A percentile compares a stretch with the other conserved stretches of the same genome.
phyloP scores from a whole-genome alignment of 2,888 invertebrate genomes.

The Plagodis pulveraria region DNA sequence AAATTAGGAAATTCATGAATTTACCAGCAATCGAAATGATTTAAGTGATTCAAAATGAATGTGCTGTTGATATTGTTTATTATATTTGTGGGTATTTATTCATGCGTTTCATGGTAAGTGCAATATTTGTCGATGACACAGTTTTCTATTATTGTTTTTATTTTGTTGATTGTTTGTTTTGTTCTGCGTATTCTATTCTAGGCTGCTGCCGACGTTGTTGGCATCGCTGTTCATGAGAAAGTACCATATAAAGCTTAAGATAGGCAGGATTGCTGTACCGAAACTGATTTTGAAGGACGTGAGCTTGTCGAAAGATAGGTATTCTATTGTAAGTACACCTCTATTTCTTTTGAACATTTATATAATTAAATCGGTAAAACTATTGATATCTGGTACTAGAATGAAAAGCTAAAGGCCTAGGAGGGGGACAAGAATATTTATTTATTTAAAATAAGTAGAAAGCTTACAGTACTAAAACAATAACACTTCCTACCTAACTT shows the following conservation, averaged over 20 bases:
- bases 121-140: conserved; percentile 41
- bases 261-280: conserved; percentile 92
- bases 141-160: conserved; percentile 61
- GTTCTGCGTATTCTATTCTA: conserved; percentile 55
- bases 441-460: too few relatives aligned
- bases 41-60: conserved; percentile 64
- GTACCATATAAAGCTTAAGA: conserved; percentile 91
- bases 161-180: conserved; percentile 53
- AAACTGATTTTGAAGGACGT: conserved; percentile 93
- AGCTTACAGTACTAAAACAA: too few relatives aligned
- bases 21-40: conserved; percentile 44
- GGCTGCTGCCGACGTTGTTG: conserved; percentile 91
- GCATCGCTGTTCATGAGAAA: conserved; percentile 93
- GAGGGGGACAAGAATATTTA: too few relatives aligned
- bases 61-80: conserved; percentile 64
- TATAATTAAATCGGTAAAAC: too few relatives aligned
- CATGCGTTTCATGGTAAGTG: conserved; percentile 86
- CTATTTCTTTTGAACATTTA: too few relatives aligned
- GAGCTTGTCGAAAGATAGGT: conserved; percentile 91
- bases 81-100: conserved; percentile 79
- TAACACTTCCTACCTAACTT: too few relatives aligned
- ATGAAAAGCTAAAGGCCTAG: too few relatives aligned
- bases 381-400: too few relatives aligned
- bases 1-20: conserved; percentile 35
- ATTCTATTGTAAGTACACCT: conserved; percentile 87